phyloP scores from a whole-genome alignment of 2,797 vertebrate species.

The Sciaenops ocellatus region DNA sequence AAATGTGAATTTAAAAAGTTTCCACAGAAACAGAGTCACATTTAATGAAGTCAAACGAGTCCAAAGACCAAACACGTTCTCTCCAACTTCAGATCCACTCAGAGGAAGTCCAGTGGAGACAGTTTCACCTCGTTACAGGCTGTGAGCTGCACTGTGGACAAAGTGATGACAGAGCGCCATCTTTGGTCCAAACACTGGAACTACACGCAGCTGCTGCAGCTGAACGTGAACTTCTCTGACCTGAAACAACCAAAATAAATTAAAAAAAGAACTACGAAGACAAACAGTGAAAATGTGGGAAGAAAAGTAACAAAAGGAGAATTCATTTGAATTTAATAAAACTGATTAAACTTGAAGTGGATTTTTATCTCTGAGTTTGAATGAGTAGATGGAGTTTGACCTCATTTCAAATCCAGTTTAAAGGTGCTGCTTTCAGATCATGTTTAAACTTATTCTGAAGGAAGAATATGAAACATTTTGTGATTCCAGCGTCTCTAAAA shows the following conservation, averaged over 20 bases:
- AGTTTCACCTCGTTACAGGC: background rate
- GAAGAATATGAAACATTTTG: too few species aligned
- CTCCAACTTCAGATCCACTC: accelerated
- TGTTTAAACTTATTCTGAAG: too few species aligned
- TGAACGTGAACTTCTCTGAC: background rate
- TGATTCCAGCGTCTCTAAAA: background rate
- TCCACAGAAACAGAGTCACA: background rate
- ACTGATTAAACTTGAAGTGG: too few species aligned
- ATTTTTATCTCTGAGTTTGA: too few species aligned
- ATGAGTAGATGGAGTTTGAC: too few species aligned
- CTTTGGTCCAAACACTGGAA: conserved; percentile 14
- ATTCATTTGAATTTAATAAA: too few species aligned
- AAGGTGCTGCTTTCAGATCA: too few species aligned
- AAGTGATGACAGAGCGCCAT: conserved; percentile 51
- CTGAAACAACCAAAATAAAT: background rate
- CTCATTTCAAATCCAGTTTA: too few species aligned
- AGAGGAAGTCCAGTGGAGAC: background rate
- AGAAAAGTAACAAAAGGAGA: background rate
- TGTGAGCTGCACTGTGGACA: background rate
- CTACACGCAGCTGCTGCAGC: background rate
- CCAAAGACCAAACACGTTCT: background rate
- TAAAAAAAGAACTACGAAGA: background rate
- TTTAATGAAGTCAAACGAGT: background rate
- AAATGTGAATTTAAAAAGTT: background rate
- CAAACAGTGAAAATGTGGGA: background rate